phyloP scores from a whole-genome alignment of 2,113 vertebrate species.

The Pollachius pollachius region DNA sequence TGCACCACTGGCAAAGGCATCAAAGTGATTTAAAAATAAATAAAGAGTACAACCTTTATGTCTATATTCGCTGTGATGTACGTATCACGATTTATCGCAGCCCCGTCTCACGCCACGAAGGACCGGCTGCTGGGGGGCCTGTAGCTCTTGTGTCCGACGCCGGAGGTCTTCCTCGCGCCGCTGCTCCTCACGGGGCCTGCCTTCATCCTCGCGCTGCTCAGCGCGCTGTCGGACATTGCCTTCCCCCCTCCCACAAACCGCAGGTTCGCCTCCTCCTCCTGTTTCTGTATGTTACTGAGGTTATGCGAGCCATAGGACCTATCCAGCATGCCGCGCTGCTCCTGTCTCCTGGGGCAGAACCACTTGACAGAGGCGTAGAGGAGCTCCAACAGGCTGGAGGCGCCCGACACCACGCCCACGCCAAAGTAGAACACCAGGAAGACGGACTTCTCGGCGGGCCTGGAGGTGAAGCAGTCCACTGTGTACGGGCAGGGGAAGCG shows the following conservation, averaged over 20 bases:
- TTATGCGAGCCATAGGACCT: slow-evolving; percentile 8
- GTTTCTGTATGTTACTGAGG: not conserved
- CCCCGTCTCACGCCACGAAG: slow-evolving; percentile 34
- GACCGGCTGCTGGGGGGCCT: slow-evolving; percentile 22
- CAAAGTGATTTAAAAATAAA: no score
- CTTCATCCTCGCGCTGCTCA: slow-evolving; percentile 22
- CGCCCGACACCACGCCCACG: slow-evolving; percentile 79
- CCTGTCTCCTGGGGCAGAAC: slow-evolving; percentile 30
- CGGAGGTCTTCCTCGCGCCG: slow-evolving; percentile 21
- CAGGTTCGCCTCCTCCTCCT: not conserved
- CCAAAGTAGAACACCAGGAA: slow-evolving; percentile 91
- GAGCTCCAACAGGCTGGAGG: slow-evolving; percentile 81
- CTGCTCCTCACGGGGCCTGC: slow-evolving; percentile 14
- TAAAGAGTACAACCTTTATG: no score
- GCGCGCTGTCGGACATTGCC: not conserved
- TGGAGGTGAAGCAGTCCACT: slow-evolving; percentile 91
- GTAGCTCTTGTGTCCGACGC: not conserved
- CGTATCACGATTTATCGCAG: no score
- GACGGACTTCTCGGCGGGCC: slow-evolving; percentile 88
- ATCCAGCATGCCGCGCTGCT: rapidly evolving
- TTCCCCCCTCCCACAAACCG: rapidly evolving
- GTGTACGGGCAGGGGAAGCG: slow-evolving; percentile 84
- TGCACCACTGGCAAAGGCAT: no score
- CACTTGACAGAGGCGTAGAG: slow-evolving; percentile 76
- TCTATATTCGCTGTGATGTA: no score